phyloP scores from a whole-genome alignment of 30 jellyfish, hydroid and myxozoan species.

The Pelagia noctiluca region DNA sequence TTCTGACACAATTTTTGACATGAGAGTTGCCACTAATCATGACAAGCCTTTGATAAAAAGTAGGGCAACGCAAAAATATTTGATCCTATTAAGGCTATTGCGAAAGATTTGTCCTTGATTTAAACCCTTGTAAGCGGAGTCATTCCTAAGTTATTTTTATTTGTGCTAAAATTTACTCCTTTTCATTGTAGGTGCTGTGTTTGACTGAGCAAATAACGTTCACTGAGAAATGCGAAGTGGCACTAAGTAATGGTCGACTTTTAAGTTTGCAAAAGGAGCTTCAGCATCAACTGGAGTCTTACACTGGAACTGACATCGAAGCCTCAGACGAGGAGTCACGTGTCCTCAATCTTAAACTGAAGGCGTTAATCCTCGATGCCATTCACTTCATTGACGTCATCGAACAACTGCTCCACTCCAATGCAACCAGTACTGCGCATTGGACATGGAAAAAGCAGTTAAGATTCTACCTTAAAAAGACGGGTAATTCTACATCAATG shows the following conservation, averaged over 20 bases:
- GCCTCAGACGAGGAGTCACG: constrained; percentile 76
- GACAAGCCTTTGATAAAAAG: too few relatives aligned
- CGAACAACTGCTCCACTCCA: constrained; percentile 76
- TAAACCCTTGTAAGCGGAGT: too few relatives aligned
- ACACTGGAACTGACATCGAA: constrained; percentile 81
- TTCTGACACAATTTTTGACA: too few relatives aligned
- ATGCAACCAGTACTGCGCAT: constrained; percentile 56
- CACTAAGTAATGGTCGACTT: constrained; percentile 75
- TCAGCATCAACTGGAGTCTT: constrained; percentile 89
- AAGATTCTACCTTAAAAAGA: constrained; percentile 81
- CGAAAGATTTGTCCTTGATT: too few relatives aligned
- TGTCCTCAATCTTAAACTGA: constrained; percentile 84
- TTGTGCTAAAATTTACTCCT: not conserved
- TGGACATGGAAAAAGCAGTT: constrained; percentile 99
- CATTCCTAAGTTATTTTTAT: not conserved
- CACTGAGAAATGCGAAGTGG: constrained; percentile 95
- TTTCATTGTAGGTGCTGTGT: constrained; percentile 76
- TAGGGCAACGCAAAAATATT: too few relatives aligned
- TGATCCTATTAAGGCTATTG: too few relatives aligned
- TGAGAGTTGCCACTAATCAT: too few relatives aligned
- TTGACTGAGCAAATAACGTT: constrained; percentile 86
- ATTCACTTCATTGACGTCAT: constrained; percentile 95
- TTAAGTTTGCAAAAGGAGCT: constrained; percentile 72
- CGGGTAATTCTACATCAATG: constrained; percentile 79
- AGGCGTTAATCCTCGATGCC: constrained; percentile 93